A percentile compares a stretch with the other conserved stretches of the same genome.
phyloP scores from a whole-genome alignment of 2,888 invertebrate genomes.

The Eutolmus rufibarbis region DNA sequence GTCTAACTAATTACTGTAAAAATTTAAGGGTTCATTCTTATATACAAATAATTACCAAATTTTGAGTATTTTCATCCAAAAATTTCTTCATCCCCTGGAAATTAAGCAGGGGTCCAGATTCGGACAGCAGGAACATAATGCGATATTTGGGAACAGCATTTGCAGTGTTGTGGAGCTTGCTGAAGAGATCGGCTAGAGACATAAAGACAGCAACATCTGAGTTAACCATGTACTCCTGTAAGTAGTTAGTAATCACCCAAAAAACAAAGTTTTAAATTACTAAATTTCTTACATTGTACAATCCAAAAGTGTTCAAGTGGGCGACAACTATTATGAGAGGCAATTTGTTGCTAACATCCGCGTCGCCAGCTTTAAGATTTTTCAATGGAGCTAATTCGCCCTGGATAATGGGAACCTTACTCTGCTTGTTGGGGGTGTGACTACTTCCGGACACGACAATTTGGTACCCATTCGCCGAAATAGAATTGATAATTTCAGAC shows the following conservation, averaged over 20 bases:
- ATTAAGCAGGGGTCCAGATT: conserved; percentile 88
- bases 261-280: background rate
- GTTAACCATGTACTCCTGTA: conserved; percentile 83
- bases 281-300: conserved; percentile 81
- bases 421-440: conserved; percentile 75
- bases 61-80: conserved; percentile 73
- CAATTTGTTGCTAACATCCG: conserved; percentile 67
- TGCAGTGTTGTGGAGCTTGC: conserved; percentile 80
- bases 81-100: conserved; percentile 96
- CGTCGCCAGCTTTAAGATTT: conserved; percentile 62
- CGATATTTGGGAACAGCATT: conserved; percentile 78
- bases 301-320: conserved; percentile 90
- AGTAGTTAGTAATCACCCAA: conserved; percentile 46
- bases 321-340: conserved; percentile 91
- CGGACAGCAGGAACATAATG: conserved; percentile 86
- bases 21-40: no score
- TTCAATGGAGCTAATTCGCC: conserved; percentile 72
- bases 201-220: conserved; percentile 88
- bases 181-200: conserved; percentile 87
- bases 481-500: conserved; percentile 82
- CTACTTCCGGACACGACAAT: conserved; percentile 79
- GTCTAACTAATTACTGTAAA: no score
- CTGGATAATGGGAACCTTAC: conserved; percentile 85
- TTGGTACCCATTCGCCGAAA: conserved; percentile 96
- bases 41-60: conserved; percentile 69